Percentiles rank a stretch among this genome's conserved stretches.
These are phyloP conservation scores for Plectropomus leopardus DNA, from an alignment of 2,113 vertebrate species.

Conservation along the genomic window DNA sequence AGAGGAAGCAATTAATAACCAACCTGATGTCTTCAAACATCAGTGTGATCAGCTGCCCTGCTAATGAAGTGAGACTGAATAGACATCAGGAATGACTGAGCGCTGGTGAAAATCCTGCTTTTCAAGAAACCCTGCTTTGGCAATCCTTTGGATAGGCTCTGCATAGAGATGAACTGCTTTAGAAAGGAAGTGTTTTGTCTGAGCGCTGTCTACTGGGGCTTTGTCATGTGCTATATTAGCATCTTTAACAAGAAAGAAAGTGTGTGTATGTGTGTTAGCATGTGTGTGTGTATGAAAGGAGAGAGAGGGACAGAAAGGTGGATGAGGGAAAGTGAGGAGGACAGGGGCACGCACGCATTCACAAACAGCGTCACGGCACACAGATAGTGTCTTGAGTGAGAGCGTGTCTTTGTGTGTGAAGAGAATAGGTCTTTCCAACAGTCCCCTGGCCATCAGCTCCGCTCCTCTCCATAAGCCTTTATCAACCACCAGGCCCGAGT, in stretches of 20 bases:
- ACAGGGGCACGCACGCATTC: conserved; percentile 52
- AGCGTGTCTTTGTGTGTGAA: conserved; percentile 72
- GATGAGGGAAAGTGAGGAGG: conserved; percentile 45
- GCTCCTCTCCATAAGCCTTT: conserved; percentile 74
- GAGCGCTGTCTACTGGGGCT: conserved; percentile 68
- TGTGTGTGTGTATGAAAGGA: conserved; percentile 43
- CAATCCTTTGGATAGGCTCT: conserved; percentile 59
- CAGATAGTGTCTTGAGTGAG: conserved; percentile 79
- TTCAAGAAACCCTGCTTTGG: conserved; percentile 52
- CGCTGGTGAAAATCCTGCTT: conserved; percentile 56
- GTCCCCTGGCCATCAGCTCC: conserved; percentile 66
- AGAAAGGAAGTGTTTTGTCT: conserved; percentile 73
- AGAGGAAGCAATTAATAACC: conserved; percentile 67
- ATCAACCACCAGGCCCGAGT: conserved; percentile 69
- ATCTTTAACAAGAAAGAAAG: conserved; percentile 74
- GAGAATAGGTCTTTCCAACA: conserved; percentile 74
- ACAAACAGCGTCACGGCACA: conserved; percentile 46
- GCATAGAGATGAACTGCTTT: conserved; percentile 77
- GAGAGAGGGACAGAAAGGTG: conserved; percentile 33
- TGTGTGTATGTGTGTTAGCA: not conserved
- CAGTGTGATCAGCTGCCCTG: conserved; percentile 57
- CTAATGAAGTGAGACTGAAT: conserved; percentile 74
- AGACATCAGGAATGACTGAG: conserved; percentile 61
- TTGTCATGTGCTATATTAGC: conserved; percentile 78
- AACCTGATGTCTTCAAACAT: conserved; percentile 63